Conservation (phyloP, 2,113 vertebrate species). For the Delphinapterus leucas region DNA sequence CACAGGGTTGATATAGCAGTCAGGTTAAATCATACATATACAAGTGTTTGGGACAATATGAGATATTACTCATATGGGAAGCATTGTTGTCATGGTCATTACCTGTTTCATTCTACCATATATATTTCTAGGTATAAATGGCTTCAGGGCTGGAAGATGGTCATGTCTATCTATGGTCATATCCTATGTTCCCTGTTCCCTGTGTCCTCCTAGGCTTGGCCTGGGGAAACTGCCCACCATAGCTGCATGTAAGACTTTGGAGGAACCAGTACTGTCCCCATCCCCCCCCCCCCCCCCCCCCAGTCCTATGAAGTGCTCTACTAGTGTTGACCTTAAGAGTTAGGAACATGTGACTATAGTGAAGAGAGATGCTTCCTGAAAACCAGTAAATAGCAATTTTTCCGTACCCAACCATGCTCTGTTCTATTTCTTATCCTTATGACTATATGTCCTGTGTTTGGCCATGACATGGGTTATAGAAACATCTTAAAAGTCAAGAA, state of each 20-base stretch:
- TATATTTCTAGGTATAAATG: not conserved
- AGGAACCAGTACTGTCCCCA: not conserved
- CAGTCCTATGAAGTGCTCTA: fast-evolving
- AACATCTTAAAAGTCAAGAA: not conserved
- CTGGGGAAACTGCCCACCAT: not conserved
- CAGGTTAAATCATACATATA: not conserved
- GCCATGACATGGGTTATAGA: not conserved
- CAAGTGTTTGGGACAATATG: not conserved
- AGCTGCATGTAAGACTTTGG: not conserved
- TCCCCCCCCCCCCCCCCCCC: no score
- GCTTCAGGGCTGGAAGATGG: not conserved
- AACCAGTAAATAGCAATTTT: no score
- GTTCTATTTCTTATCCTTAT: not conserved
- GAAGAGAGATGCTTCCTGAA: not conserved
- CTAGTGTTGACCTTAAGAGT: not conserved
- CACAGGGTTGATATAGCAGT: no score
- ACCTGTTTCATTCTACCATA: fast-evolving
- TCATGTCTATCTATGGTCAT: fast-evolving
- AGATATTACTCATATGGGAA: not conserved
- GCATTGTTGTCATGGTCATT: fast-evolving
- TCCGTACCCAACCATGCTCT: not conserved
- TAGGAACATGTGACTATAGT: fast-evolving
- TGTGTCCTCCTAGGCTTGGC: not conserved
- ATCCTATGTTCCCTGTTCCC: not conserved
- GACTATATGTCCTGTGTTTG: not conserved